Conservation (phyloP, 2,113 vertebrate genomes). For the Prochilodus magdalenae region DNA sequence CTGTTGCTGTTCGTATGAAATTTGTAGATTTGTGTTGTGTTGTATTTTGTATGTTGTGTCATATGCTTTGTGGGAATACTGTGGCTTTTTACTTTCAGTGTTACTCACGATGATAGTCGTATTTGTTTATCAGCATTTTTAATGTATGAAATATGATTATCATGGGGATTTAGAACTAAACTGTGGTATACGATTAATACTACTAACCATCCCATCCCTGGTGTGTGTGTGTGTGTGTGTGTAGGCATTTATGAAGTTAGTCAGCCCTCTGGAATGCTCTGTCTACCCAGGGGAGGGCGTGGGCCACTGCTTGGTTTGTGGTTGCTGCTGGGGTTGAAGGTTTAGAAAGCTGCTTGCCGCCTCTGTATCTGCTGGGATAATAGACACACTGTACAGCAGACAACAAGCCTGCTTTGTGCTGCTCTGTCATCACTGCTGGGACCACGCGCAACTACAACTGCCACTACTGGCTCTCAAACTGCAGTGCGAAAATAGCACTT, state of each 20-base stretch:
- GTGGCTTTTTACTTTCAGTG: background rate
- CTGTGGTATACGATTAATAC: background rate
- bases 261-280: conserved; percentile 82
- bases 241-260: conserved; percentile 63
- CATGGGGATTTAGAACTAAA: no score
- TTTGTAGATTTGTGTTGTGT: no score
- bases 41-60: no score
- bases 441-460: conserved; percentile 13
- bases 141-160: background rate
- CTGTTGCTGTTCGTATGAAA: no score
- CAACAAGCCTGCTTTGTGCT: conserved; percentile 79
- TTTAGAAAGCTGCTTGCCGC: conserved; percentile 74
- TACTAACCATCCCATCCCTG: background rate
- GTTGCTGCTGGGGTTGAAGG: conserved; percentile 78
- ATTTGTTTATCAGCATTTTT: no score
- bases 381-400: conserved; percentile 72
- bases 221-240: conserved; percentile 17
- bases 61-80: background rate
- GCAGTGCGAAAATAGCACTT: conserved; percentile 39
- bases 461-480: conserved; percentile 32
- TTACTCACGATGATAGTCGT: no score
- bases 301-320: conserved; percentile 85
- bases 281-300: conserved; percentile 75
- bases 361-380: conserved; percentile 80
- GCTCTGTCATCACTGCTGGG: conserved; percentile 49